These are phyloP conservation scores for Ptyas mucosa DNA, from an alignment of 2,113 vertebrate species.

Conservation along the genomic window DNA sequence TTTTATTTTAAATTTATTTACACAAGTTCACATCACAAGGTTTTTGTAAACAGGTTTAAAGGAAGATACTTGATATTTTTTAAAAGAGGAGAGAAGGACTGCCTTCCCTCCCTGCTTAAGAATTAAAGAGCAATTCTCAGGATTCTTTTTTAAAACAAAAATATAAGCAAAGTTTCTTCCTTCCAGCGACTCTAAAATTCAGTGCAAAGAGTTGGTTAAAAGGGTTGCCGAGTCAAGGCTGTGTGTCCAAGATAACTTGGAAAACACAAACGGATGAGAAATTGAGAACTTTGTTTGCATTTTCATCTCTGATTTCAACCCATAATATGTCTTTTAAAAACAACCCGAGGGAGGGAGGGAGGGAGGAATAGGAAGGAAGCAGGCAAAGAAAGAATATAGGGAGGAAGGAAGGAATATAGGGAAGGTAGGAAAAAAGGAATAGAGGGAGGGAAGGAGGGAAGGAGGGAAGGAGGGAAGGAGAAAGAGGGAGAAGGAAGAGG, in stretches of 20 bases:
- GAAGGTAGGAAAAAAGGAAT: no score
- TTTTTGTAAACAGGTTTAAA: constrained; percentile 62
- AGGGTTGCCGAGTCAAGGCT: background rate
- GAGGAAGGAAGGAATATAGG: no score
- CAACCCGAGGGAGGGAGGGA: background rate
- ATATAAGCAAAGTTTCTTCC: constrained; percentile 27
- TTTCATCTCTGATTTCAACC: background rate
- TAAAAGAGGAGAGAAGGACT: constrained; percentile 15
- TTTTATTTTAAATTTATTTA: constrained; percentile 54
- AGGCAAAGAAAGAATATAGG: no score
- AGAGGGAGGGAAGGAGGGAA: no score
- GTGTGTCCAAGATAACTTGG: background rate
- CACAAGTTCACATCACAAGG: constrained; percentile 43
- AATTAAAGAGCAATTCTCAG: constrained; percentile 17
- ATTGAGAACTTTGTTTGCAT: background rate
- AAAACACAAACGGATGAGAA: background rate
- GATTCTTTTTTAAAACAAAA: constrained; percentile 19
- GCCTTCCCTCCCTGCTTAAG: background rate
- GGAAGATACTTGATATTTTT: constrained; percentile 37
- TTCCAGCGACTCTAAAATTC: background rate
- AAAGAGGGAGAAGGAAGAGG: no score
- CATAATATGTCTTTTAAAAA: background rate
- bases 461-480: accelerated
- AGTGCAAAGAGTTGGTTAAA: background rate
- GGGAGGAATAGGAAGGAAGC: accelerated